Evolutionary conservation across 2,797 vertebrate genomes (phyloP).

Genomic region (Lerista edwardsae): DNA sequence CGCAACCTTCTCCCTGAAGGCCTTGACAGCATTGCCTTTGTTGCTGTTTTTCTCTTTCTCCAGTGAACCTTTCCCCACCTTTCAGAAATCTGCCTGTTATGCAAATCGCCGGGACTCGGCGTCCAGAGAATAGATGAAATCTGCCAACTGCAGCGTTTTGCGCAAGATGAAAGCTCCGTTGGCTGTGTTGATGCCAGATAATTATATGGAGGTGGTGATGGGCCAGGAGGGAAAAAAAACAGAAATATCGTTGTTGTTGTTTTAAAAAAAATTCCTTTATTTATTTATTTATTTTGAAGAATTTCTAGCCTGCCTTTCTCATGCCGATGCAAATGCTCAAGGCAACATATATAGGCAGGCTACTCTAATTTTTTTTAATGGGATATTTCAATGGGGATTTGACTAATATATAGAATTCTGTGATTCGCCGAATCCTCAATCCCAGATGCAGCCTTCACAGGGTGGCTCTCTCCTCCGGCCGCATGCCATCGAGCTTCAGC

Average conservation of each 20-base stretch:
- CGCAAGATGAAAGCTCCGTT: not conserved
- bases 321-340: too few relatives aligned
- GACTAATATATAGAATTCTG: too few relatives aligned
- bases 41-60: not conserved
- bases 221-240: not conserved
- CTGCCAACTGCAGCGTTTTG: not conserved
- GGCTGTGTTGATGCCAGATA: not conserved
- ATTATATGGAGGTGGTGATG: not conserved
- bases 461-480: too few relatives aligned
- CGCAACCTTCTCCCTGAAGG: too few relatives aligned
- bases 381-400: too few relatives aligned
- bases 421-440: too few relatives aligned
- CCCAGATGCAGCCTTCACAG: too few relatives aligned
- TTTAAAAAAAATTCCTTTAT: not conserved
- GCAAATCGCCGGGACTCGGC: not conserved
- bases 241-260: not conserved
- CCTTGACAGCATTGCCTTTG: not conserved
- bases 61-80: not conserved
- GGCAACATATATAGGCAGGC: too few relatives aligned
- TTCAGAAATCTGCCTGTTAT: slow-evolving; percentile 14
- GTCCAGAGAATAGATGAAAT: not conserved
- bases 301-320: too few relatives aligned
- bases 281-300: too few relatives aligned
- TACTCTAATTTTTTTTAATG: too few relatives aligned
- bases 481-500: too few relatives aligned